phyloP scores from a whole-genome alignment of 2,797 vertebrate genomes.

The Pterois miles region DNA sequence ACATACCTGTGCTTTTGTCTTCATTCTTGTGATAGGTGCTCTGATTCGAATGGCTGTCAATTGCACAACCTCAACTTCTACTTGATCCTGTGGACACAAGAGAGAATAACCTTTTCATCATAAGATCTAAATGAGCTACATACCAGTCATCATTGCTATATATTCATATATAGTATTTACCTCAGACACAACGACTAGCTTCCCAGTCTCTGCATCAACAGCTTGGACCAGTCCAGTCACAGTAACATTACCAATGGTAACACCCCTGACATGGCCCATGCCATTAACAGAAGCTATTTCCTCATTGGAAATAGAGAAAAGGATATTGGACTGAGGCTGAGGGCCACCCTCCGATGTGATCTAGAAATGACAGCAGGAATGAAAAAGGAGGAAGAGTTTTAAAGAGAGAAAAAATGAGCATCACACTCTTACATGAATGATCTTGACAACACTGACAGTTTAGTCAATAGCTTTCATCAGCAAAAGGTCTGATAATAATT shows the following conservation, averaged over 20 bases:
- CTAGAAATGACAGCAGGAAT: slow-evolving; percentile 71
- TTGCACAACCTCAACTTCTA: slow-evolving; percentile 93
- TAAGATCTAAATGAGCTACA: neutral
- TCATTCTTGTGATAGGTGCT: slow-evolving; percentile 93
- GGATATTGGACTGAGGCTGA: slow-evolving; percentile 95
- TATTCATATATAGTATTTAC: slow-evolving; percentile 32
- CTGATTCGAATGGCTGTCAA: slow-evolving; percentile 90
- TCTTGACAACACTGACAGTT: neutral
- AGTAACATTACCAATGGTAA: slow-evolving; percentile 85
- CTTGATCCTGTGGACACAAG: slow-evolving; percentile 86
- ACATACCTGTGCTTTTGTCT: slow-evolving; percentile 90
- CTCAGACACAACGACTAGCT: slow-evolving; percentile 90
- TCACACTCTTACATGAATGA: slow-evolving; percentile 13
- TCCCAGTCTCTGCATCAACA: slow-evolving; percentile 91
- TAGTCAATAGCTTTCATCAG: slow-evolving; percentile 29
- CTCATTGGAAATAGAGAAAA: slow-evolving; percentile 88
- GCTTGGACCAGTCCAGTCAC: slow-evolving; percentile 92
- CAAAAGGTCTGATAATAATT: slow-evolving; percentile 12
- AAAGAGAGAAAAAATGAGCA: neutral
- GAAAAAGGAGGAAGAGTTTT: neutral
- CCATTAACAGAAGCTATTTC: slow-evolving; percentile 85
- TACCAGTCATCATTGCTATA: neutral
- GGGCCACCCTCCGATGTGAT: slow-evolving; percentile 97
- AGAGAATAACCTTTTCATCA: slow-evolving; percentile 29
- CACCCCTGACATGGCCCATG: slow-evolving; percentile 87